Base-by-base conservation (phyloP, 2,888 invertebrate species). In the Diachrysia chrysitis region DNA sequence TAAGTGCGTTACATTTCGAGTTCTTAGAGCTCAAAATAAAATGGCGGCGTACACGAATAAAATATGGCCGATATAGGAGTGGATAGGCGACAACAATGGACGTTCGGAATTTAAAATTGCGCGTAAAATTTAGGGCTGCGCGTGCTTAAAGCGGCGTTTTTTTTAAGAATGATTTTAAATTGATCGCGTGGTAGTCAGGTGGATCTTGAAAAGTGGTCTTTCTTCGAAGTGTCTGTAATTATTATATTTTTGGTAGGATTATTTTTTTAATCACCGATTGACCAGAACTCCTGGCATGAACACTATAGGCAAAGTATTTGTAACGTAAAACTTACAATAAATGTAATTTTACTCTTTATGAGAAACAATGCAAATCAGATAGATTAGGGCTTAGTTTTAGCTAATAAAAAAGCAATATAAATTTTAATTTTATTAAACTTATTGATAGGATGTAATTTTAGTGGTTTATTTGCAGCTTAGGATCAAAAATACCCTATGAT, bases 61-160 rank as follows among this genome's bases (percentile, higher is more conserved):
- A 90, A 90, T 92, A 90, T 84, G 85, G 84, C 85, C 89, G 90
- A 92, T 92, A 87, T 89, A 88, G 88, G 79, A 86, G 79, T 81
- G 87, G 89, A 92, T 91, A 91, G 90, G 91, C 89, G 89, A 89
- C 91, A 88, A 92, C 92, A 92, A 92, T 92, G 90, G 92, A 83
- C 83, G 87, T 85, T 90, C 81, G 88, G 92, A 93, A 93, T 93
- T 93, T 92, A 87, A 93, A 93, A 93, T 93, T 91, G 88, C 88
- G 89, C 86, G 89, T 87, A 85, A 90, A 89, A 87, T 89, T 85
- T 86, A 92, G 90, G 90, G 90, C 69, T 89, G 90, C 76, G 83
- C 68, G 63, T 66, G 78, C 69, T 70, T 72, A 64, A 56, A 53
- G 51, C 54, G 55, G 25, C 23, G 7, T 29, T 46, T 55, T 51